Evolutionary conservation across 2,797 vertebrate genomes (phyloP), one percentile per base, ranked within the genome.

Genomic region (Geotrypetes seraphini): DNA sequence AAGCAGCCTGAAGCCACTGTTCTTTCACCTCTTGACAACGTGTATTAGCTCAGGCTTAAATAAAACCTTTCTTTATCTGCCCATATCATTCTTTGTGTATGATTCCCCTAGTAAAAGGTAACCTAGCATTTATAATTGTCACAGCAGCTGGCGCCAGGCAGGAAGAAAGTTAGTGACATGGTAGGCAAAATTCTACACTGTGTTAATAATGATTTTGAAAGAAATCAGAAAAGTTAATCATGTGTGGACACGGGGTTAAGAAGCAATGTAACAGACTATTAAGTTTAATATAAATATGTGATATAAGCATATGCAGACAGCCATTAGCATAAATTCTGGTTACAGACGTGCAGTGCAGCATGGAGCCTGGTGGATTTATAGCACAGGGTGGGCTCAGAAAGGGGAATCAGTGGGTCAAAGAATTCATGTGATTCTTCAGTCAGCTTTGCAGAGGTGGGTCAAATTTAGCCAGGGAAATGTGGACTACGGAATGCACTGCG

Each of bases 211-310:
- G 67, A 86, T 92, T 92, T 92, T 83, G 83, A 89, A 90, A 80
- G 91, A 91, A 97, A 97, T 97, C 91, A 91, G 87, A 83, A 79
- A 91, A 95, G 88, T 90, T 97, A 98, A 98, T 97, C 92, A 95
- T 92, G 93, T 94, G 93, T 96, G 86, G 89, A 96, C 87, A 79
- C 80, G 84, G 85, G 94, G 94, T 98, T 98, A 98, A 97, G 89
- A 97, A 96, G 91, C 90, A 96, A 97, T 98, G 94, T 97, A 96
- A 98, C 94, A 97, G 90, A 88, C 93, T 95, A 98, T 99, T 99
- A 97, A 95, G 89, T 94, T 97, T 97, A 93, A 99, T 98, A 94
- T 92, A 96, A 90, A 96, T 96, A 93, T 92, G 90, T 90, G 83
- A 86, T 92, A 91, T 93, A 96, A 97, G 91, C 94, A 97, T 96